These are phyloP conservation scores for Tetragonula carbonaria DNA, from an alignment of 2,888 invertebrate species.

Conservation along the genomic window DNA sequence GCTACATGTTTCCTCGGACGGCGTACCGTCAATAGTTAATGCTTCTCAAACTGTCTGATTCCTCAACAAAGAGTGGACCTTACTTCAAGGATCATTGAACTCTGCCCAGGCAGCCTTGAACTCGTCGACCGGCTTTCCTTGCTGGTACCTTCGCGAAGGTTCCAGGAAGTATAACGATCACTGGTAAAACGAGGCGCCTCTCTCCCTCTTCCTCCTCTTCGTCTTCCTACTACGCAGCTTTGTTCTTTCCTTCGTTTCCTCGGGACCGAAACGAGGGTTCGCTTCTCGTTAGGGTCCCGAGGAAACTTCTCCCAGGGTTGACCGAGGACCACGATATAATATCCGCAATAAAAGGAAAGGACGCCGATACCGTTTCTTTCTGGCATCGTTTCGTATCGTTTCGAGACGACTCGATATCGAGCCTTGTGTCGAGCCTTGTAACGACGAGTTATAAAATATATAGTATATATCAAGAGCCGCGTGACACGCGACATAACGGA, in stretches of 20 bases:
- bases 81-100: slow-evolving; percentile 70
- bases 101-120: slow-evolving; percentile 68
- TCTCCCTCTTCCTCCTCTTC: not conserved
- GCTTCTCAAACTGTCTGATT: slow-evolving; percentile 49
- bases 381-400: not conserved
- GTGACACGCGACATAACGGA: not conserved
- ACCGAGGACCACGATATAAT: slow-evolving; percentile 22
- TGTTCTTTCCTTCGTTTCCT: slow-evolving; percentile 59
- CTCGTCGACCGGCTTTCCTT: slow-evolving; percentile 74
- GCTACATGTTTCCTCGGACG: slow-evolving; percentile 30
- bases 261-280: slow-evolving; percentile 38
- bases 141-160: slow-evolving; percentile 67
- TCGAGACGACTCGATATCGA: too few relatives aligned
- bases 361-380: not conserved
- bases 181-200: slow-evolving; percentile 54
- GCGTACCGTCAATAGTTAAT: slow-evolving; percentile 64
- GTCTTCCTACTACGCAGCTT: slow-evolving; percentile 17
- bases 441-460: not conserved
- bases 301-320: slow-evolving; percentile 36
- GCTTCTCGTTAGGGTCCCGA: slow-evolving; percentile 59
- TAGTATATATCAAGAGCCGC: not conserved
- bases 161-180: slow-evolving; percentile 73
- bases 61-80: slow-evolving; percentile 53
- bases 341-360: not conserved
- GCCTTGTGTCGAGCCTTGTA: not conserved